Evolutionary conservation across 1,140 invertebrate species (phyloP).

Genomic region (Pseudomyrmex pallidus): DNA sequence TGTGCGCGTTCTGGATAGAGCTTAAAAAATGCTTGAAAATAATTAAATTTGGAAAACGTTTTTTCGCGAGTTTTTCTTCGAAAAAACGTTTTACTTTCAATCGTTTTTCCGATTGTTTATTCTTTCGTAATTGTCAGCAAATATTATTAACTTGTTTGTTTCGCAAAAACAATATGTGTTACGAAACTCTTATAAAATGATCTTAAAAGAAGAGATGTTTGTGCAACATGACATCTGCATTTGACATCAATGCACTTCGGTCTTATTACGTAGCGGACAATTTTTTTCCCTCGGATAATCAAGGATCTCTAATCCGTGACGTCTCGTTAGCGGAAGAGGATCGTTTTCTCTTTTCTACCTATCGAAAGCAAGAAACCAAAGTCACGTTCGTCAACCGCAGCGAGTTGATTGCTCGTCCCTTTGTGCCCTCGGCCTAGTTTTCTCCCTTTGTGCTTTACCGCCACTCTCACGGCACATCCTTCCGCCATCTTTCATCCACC

Average conservation of each 20-base stretch:
- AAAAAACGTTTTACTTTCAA: background rate
- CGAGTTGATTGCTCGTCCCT: conserved; percentile 73
- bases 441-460: conserved; percentile 52
- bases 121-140: too few species aligned
- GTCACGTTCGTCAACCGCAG: conserved; percentile 78
- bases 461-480: conserved; percentile 40
- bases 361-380: conserved; percentile 67
- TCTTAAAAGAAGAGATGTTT: too few species aligned
- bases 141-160: too few species aligned
- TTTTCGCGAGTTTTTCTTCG: background rate
- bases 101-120: background rate
- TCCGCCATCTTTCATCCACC: conserved; percentile 10
- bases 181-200: too few species aligned
- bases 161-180: too few species aligned
- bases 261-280: background rate
- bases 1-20: background rate
- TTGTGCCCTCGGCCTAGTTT: conserved; percentile 71
- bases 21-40: background rate
- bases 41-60: too few species aligned
- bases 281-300: conserved; percentile 45
- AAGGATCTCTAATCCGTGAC: conserved; percentile 40
- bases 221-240: too few species aligned
- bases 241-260: too few species aligned
- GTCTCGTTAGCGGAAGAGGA: conserved; percentile 68
- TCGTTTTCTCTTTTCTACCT: conserved; percentile 64